Evolutionary conservation across 2,797 vertebrate species (phyloP).

Genomic region (Megaceryle alcyon): DNA sequence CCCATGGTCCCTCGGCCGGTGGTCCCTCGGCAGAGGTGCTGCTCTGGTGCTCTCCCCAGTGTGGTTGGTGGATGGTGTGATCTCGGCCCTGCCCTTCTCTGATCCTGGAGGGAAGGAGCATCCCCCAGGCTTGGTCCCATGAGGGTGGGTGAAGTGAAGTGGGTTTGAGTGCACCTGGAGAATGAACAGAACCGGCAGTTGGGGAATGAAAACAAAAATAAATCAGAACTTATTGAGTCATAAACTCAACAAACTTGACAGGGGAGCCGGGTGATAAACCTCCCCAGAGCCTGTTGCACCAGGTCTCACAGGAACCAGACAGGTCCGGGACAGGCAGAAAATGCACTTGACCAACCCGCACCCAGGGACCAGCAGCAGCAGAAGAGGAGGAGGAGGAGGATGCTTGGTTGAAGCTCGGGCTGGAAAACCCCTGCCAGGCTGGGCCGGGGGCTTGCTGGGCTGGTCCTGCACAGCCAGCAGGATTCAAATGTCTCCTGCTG

Average conservation of each 20-base stretch:
- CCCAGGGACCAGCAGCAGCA: not conserved
- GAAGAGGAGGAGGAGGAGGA: not conserved
- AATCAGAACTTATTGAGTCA: constrained; percentile 11
- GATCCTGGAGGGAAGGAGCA: rapidly evolving
- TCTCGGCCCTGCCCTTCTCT: not conserved
- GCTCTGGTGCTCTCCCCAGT: not conserved
- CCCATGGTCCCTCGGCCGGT: no score
- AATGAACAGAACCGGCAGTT: rapidly evolving
- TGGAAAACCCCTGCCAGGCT: not conserved
- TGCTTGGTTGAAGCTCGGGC: not conserved
- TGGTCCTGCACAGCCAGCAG: no score
- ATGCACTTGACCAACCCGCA: not conserved
- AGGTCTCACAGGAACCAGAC: not conserved
- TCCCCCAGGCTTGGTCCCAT: not conserved
- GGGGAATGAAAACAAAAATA: not conserved
- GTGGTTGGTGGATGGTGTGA: not conserved
- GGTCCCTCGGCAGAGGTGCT: no score
- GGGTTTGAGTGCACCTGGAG: not conserved
- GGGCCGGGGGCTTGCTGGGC: not conserved
- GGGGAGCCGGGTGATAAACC: not conserved
- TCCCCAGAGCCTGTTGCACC: constrained; percentile 8
- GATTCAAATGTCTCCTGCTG: not conserved
- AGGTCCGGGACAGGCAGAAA: not conserved
- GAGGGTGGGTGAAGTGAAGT: rapidly evolving
- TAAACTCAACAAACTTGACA: constrained; percentile 13